Evolutionary conservation across 2,797 vertebrate genomes (phyloP).

Genomic region (Dipus sagitta): DNA sequence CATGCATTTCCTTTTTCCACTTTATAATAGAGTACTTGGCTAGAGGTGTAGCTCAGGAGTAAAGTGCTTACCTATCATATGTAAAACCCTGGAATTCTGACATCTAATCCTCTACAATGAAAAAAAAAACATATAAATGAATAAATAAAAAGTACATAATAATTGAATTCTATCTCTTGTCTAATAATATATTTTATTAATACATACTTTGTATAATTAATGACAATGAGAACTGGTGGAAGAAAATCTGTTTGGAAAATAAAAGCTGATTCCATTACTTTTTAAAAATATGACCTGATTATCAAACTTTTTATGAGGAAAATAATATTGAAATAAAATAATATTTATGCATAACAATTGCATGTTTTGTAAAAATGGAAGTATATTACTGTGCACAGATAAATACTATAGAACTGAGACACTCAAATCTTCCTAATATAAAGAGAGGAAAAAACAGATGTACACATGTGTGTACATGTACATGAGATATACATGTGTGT

Average conservation of each 20-base stretch:
- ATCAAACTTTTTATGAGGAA: not conserved
- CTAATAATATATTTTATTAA: slow-evolving; percentile 39
- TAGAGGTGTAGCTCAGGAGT: too few species aligned
- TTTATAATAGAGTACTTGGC: too few species aligned
- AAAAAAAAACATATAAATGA: too few species aligned
- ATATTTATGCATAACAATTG: too few species aligned
- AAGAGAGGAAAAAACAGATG: not conserved
- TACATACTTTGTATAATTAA: not conserved
- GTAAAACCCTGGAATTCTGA: too few species aligned
- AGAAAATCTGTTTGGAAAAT: not conserved
- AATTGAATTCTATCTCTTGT: not conserved
- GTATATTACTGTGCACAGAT: not conserved
- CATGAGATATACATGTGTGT: not conserved
- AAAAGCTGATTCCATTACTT: not conserved
- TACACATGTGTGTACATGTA: not conserved
- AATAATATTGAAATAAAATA: slow-evolving; percentile 25
- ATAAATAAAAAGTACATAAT: not conserved
- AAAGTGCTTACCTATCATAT: too few species aligned
- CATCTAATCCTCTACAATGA: too few species aligned
- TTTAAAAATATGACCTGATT: not conserved
- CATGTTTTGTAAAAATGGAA: not conserved
- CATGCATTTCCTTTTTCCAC: not conserved
- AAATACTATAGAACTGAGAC: not conserved
- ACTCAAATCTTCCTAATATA: not conserved
- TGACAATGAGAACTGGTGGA: slow-evolving; percentile 2